These are phyloP conservation scores for Pseudolaguvia tuberculata DNA, from an alignment of 2,113 vertebrate species.

Conservation along the genomic window DNA sequence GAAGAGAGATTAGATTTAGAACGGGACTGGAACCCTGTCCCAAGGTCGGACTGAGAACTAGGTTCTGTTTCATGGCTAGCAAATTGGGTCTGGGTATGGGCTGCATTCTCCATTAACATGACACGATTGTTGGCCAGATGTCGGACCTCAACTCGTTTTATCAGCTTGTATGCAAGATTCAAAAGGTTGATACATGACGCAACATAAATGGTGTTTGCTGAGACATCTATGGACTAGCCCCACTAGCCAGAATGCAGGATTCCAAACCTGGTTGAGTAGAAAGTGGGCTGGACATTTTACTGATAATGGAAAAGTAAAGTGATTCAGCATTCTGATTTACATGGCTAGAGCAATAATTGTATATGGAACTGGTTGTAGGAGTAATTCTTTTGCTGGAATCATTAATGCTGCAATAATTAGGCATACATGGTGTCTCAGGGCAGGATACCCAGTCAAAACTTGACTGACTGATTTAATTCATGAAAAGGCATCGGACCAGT, in stretches of 20 bases:
- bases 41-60: background rate
- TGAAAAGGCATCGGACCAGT: background rate
- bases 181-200: background rate
- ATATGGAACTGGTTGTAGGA: background rate
- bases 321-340: background rate
- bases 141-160: background rate
- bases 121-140: background rate
- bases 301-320: background rate
- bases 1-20: background rate
- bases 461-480: background rate
- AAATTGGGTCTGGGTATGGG: background rate
- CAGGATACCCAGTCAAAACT: background rate
- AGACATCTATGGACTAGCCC: background rate
- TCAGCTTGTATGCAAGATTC: slow-evolving; percentile 1
- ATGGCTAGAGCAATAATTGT: background rate
- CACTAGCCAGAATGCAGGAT: background rate
- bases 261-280: background rate
- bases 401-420: background rate
- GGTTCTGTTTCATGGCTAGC: background rate
- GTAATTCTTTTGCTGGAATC: background rate
- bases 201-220: background rate
- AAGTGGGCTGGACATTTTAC: background rate
- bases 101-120: background rate
- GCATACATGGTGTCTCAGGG: background rate
- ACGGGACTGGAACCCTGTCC: background rate